Base-by-base conservation (phyloP, 1,140 invertebrate species). In the Drosophila sucinea region DNA sequence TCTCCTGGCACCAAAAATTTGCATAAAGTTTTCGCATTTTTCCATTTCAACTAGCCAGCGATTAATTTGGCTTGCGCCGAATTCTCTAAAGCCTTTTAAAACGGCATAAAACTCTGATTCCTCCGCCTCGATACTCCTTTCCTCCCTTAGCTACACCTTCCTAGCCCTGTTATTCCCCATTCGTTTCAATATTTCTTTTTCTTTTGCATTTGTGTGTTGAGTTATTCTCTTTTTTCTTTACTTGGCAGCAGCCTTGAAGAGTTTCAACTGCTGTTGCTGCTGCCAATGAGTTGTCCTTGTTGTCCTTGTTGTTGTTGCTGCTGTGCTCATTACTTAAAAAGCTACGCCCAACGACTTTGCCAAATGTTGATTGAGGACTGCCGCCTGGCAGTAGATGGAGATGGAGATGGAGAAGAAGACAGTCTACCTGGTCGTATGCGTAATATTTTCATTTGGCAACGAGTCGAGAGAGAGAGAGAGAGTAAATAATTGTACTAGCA, bases 21-120 rank as follows among this genome's bases (percentile, higher is more conserved):
- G 84, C 82, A 86, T 86, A 89, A 89, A 51, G 47, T 74, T 44
- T 57, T 41, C 10, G 5, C 29, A 17, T n/a, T 23, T 11, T 44
- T 40, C 8, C 11, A 56, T 17, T 11, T 1, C 6, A 55, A 30
- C 51, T 69, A 69, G 57, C 23, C 58, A 41, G 30, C 73, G 72
- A 75, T 75, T 75, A 75, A 65, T 68, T 58, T 35, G n/a, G 33
- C 35, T 41, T 60, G 68, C 27, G 58, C 69, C 72, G 58, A 63
- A 51, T 27, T 51, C 44, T 51, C 44, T 17, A 62, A 33, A 58
- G 71, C 63, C 79, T 51, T 51, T 83, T 79, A 73, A 86, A 79
- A 74, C 78, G 70, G 73, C 68, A 76, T 73, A 79, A 82, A 73
- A 66, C 57, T 63, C 33, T 79, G 83, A 86, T 86, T 82, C 78